These are phyloP conservation scores for Agrypnus murinus DNA, from an alignment of 2,888 invertebrate genomes.

Conservation along the genomic window DNA sequence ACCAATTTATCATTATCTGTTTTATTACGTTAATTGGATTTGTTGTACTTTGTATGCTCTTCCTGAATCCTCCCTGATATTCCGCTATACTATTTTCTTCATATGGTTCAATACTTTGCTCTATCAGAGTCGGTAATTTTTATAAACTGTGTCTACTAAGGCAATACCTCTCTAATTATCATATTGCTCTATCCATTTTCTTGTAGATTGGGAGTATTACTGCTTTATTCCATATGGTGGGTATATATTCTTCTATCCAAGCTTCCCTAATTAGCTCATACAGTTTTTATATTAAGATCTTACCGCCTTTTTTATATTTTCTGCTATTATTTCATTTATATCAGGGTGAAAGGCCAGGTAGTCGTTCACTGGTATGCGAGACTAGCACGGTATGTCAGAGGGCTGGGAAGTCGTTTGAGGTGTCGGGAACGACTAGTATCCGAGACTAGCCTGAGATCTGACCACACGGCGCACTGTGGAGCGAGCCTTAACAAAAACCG, in stretches of 20 bases:
- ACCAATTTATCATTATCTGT: neutral
- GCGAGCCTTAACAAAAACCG: too few relatives aligned
- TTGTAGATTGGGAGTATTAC: too few relatives aligned
- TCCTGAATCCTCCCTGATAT: neutral
- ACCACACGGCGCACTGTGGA: too few relatives aligned
- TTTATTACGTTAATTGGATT: too few relatives aligned
- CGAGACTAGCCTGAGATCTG: too few relatives aligned
- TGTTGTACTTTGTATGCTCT: neutral
- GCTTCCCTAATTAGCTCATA: conserved; percentile 2
- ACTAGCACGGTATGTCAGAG: too few relatives aligned
- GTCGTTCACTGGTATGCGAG: too few relatives aligned
- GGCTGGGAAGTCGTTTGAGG: too few relatives aligned
- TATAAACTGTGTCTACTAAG: neutral
- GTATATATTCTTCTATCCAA: neutral
- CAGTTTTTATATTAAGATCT: neutral
- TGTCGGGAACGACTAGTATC: too few relatives aligned
- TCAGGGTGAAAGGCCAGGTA: too few relatives aligned
- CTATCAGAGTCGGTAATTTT: conserved; percentile 2
- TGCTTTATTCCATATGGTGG: neutral
- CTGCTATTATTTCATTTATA: too few relatives aligned
- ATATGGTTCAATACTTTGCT: neutral
- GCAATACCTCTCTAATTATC: conserved; percentile 6
- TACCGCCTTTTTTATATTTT: too few relatives aligned
- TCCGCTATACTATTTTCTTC: neutral
- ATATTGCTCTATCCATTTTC: conserved; percentile 2